Conservation (phyloP, 2,888 invertebrate genomes). For the Folsomia manolachei region DNA sequence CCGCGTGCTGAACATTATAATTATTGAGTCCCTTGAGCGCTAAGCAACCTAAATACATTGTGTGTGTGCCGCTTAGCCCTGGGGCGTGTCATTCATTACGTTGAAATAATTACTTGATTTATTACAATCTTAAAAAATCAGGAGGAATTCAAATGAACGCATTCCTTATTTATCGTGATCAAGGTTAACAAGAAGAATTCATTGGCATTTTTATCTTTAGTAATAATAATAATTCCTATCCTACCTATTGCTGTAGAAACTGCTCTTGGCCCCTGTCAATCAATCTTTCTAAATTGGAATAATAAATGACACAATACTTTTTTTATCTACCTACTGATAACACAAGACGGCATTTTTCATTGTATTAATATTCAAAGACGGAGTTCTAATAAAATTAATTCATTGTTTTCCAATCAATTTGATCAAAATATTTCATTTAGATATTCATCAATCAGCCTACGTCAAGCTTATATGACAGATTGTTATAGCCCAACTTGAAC, state of each 20-base stretch:
- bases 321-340: too few relatives aligned
- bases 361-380: background rate
- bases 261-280: background rate
- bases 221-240: too few relatives aligned
- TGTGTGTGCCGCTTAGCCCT: background rate
- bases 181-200: background rate
- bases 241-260: background rate
- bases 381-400: background rate
- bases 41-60: background rate
- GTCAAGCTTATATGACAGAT: too few relatives aligned
- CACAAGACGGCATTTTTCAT: background rate
- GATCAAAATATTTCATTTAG: background rate
- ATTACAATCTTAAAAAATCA: background rate
- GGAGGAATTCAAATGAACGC: constrained; percentile 6
- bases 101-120: constrained; percentile 3
- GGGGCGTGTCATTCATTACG: background rate
- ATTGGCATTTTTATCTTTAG: background rate
- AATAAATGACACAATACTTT: background rate
- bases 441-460: too few relatives aligned
- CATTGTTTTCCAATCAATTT: background rate
- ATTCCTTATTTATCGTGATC: background rate
- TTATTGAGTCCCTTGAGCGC: background rate
- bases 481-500: too few relatives aligned
- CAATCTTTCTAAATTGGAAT: background rate
- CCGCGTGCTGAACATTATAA: constrained; percentile 23